phyloP scores from a whole-genome alignment of 2,888 invertebrate genomes.

The Platycheirus albimanus region DNA sequence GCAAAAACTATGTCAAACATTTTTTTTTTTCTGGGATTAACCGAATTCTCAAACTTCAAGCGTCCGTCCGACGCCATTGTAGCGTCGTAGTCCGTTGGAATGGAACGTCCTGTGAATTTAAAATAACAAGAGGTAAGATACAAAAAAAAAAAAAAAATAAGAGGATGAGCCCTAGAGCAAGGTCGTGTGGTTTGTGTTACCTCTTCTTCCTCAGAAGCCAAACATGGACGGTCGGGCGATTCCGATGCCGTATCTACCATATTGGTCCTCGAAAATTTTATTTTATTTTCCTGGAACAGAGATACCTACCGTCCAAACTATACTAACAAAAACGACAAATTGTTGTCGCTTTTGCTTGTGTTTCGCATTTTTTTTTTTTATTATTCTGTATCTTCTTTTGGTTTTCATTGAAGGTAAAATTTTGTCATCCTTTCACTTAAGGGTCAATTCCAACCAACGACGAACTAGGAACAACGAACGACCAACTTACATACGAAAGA shows the following conservation, averaged over 20 bases:
- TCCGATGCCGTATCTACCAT: too few species aligned
- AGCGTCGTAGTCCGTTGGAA: background rate
- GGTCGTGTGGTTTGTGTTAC: conserved; percentile 41
- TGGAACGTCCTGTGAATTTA: conserved; percentile 19
- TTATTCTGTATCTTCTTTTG: conserved; percentile 12
- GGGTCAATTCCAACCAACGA: conserved; percentile 65
- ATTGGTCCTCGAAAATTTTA: conserved; percentile 52
- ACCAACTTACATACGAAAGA: conserved; percentile 59
- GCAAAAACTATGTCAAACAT: conserved; percentile 65
- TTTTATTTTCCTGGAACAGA: conserved; percentile 21
- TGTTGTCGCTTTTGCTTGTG: conserved; percentile 36
- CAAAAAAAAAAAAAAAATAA: too few species aligned
- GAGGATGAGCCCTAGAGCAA: conserved; percentile 21
- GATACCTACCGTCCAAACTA: conserved; percentile 17
- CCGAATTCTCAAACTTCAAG: conserved; percentile 43
- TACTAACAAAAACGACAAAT: conserved; percentile 43
- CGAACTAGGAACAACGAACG: conserved; percentile 7
- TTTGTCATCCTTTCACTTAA: conserved; percentile 73
- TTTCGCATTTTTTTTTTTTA: background rate
- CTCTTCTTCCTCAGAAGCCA: conserved; percentile 39
- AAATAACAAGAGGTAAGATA: conserved; percentile 17
- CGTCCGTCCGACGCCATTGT: background rate
- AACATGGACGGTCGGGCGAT: conserved; percentile 36
- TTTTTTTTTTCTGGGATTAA: conserved; percentile 67
- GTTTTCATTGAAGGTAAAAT: conserved; percentile 64